Evolutionary conservation across 2,113 vertebrate species (phyloP).

Genomic region (Petaurus breviceps): DNA sequence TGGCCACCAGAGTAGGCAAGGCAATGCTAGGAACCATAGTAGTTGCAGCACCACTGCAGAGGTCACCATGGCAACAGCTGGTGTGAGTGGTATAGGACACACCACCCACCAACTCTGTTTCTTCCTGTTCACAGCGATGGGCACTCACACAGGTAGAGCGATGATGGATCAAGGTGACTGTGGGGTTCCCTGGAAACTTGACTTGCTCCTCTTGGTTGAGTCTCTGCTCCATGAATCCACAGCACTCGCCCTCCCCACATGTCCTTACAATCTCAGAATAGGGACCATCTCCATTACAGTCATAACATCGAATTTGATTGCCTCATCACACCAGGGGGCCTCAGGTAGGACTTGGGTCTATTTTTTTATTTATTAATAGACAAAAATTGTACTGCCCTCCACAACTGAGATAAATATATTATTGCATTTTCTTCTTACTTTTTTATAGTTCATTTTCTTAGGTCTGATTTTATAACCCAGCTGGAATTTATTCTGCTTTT

Average conservation of each 20-base stretch:
- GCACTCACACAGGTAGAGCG: slow-evolving; percentile 32
- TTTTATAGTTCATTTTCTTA: neutral
- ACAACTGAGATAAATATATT: neutral
- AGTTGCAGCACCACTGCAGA: neutral
- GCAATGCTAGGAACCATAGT: accelerated
- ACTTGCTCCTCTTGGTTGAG: neutral
- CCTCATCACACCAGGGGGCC: too few relatives aligned
- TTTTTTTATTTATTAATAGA: neutral
- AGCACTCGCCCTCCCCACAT: slow-evolving; percentile 16
- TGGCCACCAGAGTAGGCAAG: neutral
- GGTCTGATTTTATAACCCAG: neutral
- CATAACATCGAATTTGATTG: slow-evolving; percentile 19
- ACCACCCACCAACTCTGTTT: slow-evolving; percentile 54
- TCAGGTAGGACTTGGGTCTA: too few relatives aligned
- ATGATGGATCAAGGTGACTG: slow-evolving; percentile 44
- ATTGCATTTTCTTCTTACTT: neutral
- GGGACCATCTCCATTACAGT: slow-evolving; percentile 30
- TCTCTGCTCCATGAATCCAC: slow-evolving; percentile 53
- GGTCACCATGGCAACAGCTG: slow-evolving; percentile 39
- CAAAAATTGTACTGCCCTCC: neutral
- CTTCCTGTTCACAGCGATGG: slow-evolving; percentile 50
- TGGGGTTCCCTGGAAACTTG: slow-evolving; percentile 47
- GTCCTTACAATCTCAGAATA: neutral
- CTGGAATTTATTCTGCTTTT: neutral
- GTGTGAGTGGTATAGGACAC: slow-evolving; percentile 35